phyloP scores from a whole-genome alignment of 1,140 invertebrate genomes.

The Helicoverpa zea region DNA sequence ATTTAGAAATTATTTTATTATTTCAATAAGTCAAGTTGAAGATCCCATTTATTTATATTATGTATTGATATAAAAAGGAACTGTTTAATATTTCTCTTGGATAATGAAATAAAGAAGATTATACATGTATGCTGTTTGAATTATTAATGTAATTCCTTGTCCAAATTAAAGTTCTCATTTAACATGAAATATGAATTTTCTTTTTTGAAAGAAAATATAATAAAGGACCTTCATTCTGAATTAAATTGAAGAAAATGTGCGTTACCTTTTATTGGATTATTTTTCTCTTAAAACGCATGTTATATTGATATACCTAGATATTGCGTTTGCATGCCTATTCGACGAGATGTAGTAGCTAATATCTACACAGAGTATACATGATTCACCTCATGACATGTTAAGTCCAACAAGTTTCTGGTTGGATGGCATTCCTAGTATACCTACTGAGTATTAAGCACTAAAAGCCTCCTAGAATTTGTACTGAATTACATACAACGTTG shows the following conservation, averaged over 20 bases:
- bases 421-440: no score
- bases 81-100: conserved; percentile 65
- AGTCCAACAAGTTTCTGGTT: no score
- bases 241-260: background rate
- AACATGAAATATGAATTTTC: background rate
- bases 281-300: background rate
- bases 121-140: conserved; percentile 38
- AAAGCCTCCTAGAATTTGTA: no score
- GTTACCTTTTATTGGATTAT: background rate
- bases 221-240: background rate
- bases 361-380: no score
- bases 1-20: background rate
- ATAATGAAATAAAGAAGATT: conserved; percentile 65
- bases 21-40: conserved; percentile 8
- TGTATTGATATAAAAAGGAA: conserved; percentile 50
- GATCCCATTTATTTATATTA: conserved; percentile 9
- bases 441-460: no score
- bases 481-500: no score
- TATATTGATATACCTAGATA: no score
- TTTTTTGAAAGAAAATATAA: background rate
- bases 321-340: no score
- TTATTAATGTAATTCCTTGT: background rate
- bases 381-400: no score
- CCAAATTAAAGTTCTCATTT: background rate
- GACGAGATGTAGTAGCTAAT: no score